Evolutionary conservation across 2,888 invertebrate species (phyloP).

Genomic region (Lithophane socia): DNA sequence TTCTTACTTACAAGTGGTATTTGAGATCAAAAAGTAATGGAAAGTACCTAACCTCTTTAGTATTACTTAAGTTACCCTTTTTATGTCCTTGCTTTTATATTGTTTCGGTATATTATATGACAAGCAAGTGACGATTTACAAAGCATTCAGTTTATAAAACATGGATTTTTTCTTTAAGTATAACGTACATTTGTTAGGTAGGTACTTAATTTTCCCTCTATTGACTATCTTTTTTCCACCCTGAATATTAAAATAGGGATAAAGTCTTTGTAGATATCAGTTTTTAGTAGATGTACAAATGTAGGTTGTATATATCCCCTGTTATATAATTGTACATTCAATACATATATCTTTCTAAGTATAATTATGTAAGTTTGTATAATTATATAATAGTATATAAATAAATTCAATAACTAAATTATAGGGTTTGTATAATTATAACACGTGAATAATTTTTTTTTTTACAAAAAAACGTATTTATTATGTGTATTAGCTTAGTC

Average conservation of each 20-base stretch:
- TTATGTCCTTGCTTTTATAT: background rate
- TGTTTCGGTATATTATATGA: background rate
- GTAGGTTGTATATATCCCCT: no score
- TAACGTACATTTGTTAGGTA: background rate
- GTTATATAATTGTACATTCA: no score
- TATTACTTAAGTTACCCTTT: conserved; percentile 1
- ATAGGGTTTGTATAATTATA: no score
- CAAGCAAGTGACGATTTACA: background rate
- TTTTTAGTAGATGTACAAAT: no score
- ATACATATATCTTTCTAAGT: no score
- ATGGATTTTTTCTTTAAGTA: background rate
- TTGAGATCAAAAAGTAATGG: conserved; percentile 13
- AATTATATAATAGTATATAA: no score
- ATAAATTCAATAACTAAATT: no score
- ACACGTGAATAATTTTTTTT: no score
- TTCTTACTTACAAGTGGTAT: background rate
- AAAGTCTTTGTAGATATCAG: no score
- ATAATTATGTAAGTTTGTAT: no score
- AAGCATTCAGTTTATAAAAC: background rate
- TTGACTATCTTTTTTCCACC: background rate
- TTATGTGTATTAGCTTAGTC: no score
- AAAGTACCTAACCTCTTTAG: background rate
- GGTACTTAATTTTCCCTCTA: background rate
- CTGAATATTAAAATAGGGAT: background rate
- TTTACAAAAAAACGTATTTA: no score